A percentile compares a stretch with the other conserved stretches of the same genome.
phyloP scores from a whole-genome alignment of 2,888 invertebrate species.

The Phortica okadai region DNA sequence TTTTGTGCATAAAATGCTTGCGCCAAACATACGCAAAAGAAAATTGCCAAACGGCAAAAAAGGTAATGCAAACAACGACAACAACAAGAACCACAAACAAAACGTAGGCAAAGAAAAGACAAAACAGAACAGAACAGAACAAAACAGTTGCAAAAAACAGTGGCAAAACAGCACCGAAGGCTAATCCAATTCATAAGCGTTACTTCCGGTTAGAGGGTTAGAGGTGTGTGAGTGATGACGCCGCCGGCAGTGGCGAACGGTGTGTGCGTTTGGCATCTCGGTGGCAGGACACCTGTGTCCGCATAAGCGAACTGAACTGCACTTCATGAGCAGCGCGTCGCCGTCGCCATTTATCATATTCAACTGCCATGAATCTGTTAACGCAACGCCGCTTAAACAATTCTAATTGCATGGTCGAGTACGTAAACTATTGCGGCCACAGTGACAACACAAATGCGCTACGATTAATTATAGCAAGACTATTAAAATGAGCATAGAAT shows the following conservation, averaged over 20 bases:
- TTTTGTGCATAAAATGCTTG: neutral
- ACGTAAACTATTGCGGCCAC: no score
- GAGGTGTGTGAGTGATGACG: no score
- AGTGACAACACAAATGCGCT: no score
- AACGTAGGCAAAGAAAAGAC: neutral
- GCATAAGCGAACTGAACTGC: neutral
- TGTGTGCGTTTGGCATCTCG: no score
- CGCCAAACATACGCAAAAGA: neutral
- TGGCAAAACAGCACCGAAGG: constrained; percentile 44
- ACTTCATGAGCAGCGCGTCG: neutral
- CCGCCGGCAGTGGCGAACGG: no score
- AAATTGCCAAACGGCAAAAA: neutral
- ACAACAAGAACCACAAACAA: neutral
- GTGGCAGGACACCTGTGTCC: neutral
- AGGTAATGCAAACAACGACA: neutral
- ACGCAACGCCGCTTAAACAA: neutral
- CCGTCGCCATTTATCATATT: constrained; percentile 6
- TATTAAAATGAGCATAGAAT: no score
- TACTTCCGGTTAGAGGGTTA: neutral
- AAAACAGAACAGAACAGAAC: constrained; percentile 15
- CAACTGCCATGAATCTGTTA: constrained; percentile 10
- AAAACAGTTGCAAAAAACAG: constrained; percentile 60
- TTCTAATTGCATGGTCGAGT: neutral
- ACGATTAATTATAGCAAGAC: no score
- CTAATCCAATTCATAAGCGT: constrained; percentile 62